Conservation (phyloP, 2,797 vertebrate genomes). For the Apogon talboti region DNA sequence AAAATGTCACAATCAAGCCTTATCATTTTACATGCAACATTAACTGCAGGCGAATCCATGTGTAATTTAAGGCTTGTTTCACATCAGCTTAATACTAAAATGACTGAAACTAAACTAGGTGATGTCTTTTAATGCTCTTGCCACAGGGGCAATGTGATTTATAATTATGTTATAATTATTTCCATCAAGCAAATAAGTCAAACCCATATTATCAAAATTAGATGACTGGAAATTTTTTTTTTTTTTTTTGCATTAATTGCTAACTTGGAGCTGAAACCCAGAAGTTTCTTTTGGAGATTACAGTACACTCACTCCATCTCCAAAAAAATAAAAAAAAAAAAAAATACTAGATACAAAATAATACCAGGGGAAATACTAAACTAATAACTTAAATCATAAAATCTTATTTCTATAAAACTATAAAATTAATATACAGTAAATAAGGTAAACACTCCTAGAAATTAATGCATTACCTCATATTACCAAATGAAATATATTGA, state of each 20-base stretch:
- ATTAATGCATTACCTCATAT: slow-evolving; percentile 33
- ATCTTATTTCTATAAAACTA: slow-evolving; percentile 40
- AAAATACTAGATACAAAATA: neutral
- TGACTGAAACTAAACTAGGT: slow-evolving; percentile 40
- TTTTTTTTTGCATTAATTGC: slow-evolving; percentile 18
- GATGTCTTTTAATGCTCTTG: slow-evolving; percentile 23
- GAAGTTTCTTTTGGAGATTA: slow-evolving; percentile 8
- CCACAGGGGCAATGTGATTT: slow-evolving; percentile 31
- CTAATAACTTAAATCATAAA: slow-evolving; percentile 27
- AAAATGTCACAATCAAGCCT: slow-evolving; percentile 13
- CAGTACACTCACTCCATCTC: neutral
- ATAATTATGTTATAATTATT: slow-evolving; percentile 18
- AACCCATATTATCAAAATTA: slow-evolving; percentile 27
- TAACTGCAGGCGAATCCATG: no score
- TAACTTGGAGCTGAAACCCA: neutral
- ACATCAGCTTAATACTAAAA: slow-evolving; percentile 28
- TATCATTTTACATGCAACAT: neutral
- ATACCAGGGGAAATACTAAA: no score
- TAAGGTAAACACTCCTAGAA: slow-evolving; percentile 16
- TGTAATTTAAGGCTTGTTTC: slow-evolving; percentile 21
- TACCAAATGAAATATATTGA: slow-evolving; percentile 41
- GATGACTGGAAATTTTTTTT: slow-evolving; percentile 10
- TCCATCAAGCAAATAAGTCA: slow-evolving; percentile 39
- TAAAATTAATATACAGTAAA: slow-evolving; percentile 1
- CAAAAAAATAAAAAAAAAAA: neutral